A percentile compares a stretch with the other conserved stretches of the same genome.
Conservation (phyloP, 1,140 invertebrate species). For the Zaprionus gabonicus region DNA sequence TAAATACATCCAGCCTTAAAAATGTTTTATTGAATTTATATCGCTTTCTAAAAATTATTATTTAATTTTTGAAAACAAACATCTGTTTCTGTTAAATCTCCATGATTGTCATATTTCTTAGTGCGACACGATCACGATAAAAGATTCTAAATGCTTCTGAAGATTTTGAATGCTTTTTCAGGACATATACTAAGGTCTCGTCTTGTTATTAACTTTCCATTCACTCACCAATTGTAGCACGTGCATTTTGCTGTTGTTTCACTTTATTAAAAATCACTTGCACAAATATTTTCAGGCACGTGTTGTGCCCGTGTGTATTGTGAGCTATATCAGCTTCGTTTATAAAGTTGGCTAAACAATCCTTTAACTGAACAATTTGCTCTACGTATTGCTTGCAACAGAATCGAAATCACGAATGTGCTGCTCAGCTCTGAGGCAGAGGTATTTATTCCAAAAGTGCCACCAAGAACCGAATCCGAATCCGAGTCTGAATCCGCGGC, state of each 20-base stretch:
- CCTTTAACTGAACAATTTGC: conserved; percentile 24
- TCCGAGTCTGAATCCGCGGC: neutral
- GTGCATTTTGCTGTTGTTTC: conserved; percentile 45
- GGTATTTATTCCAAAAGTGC: conserved; percentile 67
- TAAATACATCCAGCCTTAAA: no score
- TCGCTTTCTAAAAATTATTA: no score
- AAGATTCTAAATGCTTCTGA: no score
- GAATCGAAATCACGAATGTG: conserved; percentile 67
- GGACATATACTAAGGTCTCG: conserved; percentile 18
- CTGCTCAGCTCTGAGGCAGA: conserved; percentile 27
- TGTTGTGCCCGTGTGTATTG: conserved; percentile 37
- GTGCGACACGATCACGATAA: no score
- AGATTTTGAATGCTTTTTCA: neutral
- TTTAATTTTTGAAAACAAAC: no score
- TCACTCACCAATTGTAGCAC: conserved; percentile 61
- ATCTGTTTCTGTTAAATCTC: no score
- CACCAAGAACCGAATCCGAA: conserved; percentile 33
- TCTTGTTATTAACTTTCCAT: neutral
- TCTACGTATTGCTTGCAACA: conserved; percentile 31
- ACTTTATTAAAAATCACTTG: conserved; percentile 38
- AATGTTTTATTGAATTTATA: no score
- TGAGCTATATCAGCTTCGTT: neutral
- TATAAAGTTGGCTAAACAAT: conserved; percentile 16
- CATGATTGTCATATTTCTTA: no score
- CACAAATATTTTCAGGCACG: conserved; percentile 48